phyloP scores from a whole-genome alignment of 2,888 invertebrate genomes.

The Orchestes rusci region DNA sequence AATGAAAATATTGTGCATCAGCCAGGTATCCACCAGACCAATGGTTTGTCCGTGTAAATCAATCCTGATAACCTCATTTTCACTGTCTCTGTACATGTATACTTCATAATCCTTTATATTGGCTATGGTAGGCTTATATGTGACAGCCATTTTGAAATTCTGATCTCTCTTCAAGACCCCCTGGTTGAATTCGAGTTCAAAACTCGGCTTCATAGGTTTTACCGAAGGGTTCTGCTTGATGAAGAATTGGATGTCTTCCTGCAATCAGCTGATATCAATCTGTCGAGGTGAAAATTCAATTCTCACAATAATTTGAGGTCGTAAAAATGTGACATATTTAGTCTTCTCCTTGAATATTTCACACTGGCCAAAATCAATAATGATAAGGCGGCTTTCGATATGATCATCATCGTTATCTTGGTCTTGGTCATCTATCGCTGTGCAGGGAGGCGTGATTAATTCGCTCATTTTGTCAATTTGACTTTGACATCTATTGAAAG shows the following conservation, averaged over 20 bases:
- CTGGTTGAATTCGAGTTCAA: slow-evolving; percentile 36
- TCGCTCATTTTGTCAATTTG: slow-evolving; percentile 1
- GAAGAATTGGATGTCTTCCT: slow-evolving; percentile 22
- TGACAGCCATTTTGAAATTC: slow-evolving; percentile 33
- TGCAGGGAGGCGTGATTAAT: background rate
- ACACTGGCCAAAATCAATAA: slow-evolving; percentile 14
- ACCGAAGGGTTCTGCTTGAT: slow-evolving; percentile 17
- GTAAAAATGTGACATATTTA: slow-evolving; percentile 10
- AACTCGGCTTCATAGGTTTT: slow-evolving; percentile 36
- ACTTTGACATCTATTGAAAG: too few relatives aligned
- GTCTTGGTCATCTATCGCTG: background rate
- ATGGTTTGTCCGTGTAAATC: slow-evolving; percentile 2
- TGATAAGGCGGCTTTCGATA: slow-evolving; percentile 11
- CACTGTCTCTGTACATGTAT: slow-evolving; percentile 35
- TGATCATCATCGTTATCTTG: background rate
- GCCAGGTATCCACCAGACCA: too few relatives aligned
- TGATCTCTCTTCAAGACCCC: slow-evolving; percentile 32
- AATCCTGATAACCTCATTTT: slow-evolving; percentile 30
- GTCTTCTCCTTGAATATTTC: slow-evolving; percentile 16
- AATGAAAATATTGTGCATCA: background rate
- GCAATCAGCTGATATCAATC: slow-evolving; percentile 9
- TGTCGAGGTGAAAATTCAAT: background rate
- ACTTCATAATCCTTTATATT: slow-evolving; percentile 37
- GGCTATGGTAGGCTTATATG: slow-evolving; percentile 37
- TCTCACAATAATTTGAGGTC: slow-evolving; percentile 6